Conservation (phyloP, 2,888 invertebrate genomes). For the Crioceris asparagi region DNA sequence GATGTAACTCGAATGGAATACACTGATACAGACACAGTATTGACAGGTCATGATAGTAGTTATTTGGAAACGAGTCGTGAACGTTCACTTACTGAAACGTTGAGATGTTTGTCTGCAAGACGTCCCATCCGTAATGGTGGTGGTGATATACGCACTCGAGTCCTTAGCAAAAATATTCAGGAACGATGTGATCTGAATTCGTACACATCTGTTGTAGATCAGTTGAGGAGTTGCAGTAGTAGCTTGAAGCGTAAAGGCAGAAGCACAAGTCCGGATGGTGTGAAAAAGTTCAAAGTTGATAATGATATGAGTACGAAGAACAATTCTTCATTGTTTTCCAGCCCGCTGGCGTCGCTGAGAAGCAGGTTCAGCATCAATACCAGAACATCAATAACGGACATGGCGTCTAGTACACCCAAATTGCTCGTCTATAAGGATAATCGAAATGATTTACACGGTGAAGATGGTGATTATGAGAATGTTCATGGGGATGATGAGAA, state of each 20-base stretch:
- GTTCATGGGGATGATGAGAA: slow-evolving; percentile 22
- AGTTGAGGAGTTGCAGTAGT: slow-evolving; percentile 12
- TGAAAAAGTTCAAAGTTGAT: slow-evolving; percentile 23
- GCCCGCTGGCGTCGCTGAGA: slow-evolving; percentile 27
- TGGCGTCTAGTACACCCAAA: slow-evolving; percentile 30
- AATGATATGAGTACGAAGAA: slow-evolving; percentile 16
- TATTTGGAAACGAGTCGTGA: slow-evolving; percentile 24
- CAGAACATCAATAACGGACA: no score
- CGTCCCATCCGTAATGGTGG: slow-evolving; percentile 24
- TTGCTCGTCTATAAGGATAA: slow-evolving; percentile 30
- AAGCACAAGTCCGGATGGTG: slow-evolving; percentile 24
- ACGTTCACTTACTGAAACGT: slow-evolving; percentile 25
- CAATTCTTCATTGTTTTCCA: slow-evolving; percentile 27
- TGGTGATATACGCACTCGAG: slow-evolving; percentile 21
- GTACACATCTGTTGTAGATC: slow-evolving; percentile 8
- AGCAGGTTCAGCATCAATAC: slow-evolving; percentile 25
- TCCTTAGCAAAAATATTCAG: slow-evolving; percentile 18
- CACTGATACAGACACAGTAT: slow-evolving; percentile 11
- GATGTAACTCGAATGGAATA: slow-evolving; percentile 30
- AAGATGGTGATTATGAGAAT: slow-evolving; percentile 16
- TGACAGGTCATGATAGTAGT: slow-evolving; percentile 18
- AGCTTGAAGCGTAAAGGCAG: slow-evolving; percentile 29
- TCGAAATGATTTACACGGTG: slow-evolving; percentile 19
- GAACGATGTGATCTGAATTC: slow-evolving; percentile 18
- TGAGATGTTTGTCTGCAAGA: slow-evolving; percentile 23